Evolutionary conservation across 2,888 invertebrate genomes (phyloP), one percentile per base, ranked within the genome.

Genomic region (Meganola albula): DNA sequence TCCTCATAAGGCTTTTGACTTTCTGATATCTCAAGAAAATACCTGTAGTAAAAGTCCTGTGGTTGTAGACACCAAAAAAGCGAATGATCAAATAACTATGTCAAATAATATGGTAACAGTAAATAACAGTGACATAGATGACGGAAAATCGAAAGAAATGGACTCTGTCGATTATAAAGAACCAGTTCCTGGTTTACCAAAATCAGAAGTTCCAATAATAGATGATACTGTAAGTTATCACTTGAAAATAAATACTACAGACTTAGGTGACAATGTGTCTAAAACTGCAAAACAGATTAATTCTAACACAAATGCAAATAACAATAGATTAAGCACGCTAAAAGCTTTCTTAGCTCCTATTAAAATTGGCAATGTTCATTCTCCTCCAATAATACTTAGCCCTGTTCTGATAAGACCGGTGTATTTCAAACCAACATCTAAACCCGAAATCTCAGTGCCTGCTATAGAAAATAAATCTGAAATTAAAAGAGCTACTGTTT

Each of bases 201-300:
- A 37, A 33, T 33, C 41, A 26, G 55, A 59, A 18, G 37, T 54
- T 18, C 40, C 51, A 24, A 60, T 62, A 27, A n/a, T n/a, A n/a
- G 72, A 74, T 40, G 68, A 75, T 42, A 69, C 62, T 32, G 76
- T 84, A 6, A 79, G 76, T 53, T 83, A 85, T 46, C 80, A 72
- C 55, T 66, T 85, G 33, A 84, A 75, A 70, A 83, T 84, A 51
- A 79, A 76, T 37, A 78, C 75, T 8, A 69, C 58, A 48, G 78
- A 80, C 48, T 51, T 72, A 29, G 53, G 47, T 26, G 55, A 58
- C 26, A 41, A 54, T 30, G 33, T 28, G 27, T 37, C 46, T 37
- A 44, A 48, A 31, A 29, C 45, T 27, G 32, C 45, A 3, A 22
- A 43, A 32, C 32, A 50, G 24, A 55, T 39, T 27, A 58, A 51